Evolutionary conservation across 2,113 vertebrate species (phyloP).

Genomic region (Megalops atlanticus): DNA sequence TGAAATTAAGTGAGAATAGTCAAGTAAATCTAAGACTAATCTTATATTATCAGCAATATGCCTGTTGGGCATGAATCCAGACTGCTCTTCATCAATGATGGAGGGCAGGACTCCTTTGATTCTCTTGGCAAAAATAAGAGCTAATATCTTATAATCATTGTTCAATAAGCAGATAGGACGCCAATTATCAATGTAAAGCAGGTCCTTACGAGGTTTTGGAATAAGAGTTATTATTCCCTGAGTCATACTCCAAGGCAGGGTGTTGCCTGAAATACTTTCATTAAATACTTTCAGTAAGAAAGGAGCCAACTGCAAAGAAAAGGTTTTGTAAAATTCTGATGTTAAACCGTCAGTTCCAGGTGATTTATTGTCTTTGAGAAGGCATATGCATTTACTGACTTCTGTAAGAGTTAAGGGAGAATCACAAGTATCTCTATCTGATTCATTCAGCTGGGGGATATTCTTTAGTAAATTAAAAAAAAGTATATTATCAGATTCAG

Average conservation of each 20-base stretch:
- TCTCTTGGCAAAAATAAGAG: background rate
- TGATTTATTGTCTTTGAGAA: constrained; percentile 4
- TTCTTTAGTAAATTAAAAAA: too few species aligned
- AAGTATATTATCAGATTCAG: too few species aligned
- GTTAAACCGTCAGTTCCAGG: constrained; percentile 5
- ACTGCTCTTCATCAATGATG: too few species aligned
- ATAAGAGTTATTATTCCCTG: constrained; percentile 9
- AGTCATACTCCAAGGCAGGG: background rate
- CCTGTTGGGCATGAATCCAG: too few species aligned
- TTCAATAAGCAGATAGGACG: too few species aligned
- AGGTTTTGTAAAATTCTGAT: background rate
- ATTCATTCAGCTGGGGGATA: too few species aligned
- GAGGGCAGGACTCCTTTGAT: background rate
- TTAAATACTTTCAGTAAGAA: background rate
- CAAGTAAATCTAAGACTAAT: too few species aligned
- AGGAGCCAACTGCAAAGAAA: background rate
- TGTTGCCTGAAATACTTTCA: background rate
- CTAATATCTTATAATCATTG: too few species aligned
- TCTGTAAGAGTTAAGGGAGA: background rate
- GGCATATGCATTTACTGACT: background rate
- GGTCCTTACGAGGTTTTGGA: constrained; percentile 13
- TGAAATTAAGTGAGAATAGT: too few species aligned
- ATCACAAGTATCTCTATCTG: background rate
- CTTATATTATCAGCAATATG: too few species aligned
- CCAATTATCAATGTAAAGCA: constrained; percentile 14